Evolutionary conservation across 1,140 invertebrate genomes (phyloP).

Genomic region (Coenobita brevimanus): DNA sequence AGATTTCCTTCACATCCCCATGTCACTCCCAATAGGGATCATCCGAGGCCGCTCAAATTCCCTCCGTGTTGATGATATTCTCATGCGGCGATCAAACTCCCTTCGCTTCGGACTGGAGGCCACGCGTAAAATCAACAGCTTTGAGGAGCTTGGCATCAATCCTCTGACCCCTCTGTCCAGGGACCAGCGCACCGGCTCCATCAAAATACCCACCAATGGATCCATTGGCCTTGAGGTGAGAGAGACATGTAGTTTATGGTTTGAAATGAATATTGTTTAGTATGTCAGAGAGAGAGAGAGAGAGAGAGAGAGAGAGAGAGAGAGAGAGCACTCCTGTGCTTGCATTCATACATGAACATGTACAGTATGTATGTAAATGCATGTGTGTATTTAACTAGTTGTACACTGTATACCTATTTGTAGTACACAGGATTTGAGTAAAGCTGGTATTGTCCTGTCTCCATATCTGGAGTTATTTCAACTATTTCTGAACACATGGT

Average conservation of each 20-base stretch:
- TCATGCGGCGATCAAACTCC: constrained; percentile 87
- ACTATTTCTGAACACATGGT: too few relatives aligned
- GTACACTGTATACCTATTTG: too few relatives aligned
- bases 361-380: too few relatives aligned
- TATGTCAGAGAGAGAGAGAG: too few relatives aligned
- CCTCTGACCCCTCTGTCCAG: constrained; percentile 73
- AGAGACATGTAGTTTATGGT: constrained; percentile 74
- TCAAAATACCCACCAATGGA: constrained; percentile 88
- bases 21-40: constrained; percentile 62
- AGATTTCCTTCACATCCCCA: constrained; percentile 61
- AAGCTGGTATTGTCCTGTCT: too few relatives aligned
- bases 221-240: constrained; percentile 90
- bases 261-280: background rate
- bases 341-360: too few relatives aligned
- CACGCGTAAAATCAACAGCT: constrained; percentile 83
- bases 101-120: constrained; percentile 76
- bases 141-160: constrained; percentile 89
- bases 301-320: too few relatives aligned
- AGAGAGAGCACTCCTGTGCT: too few relatives aligned
- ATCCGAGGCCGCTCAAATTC: constrained; percentile 86
- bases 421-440: too few relatives aligned
- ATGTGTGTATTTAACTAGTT: too few relatives aligned
- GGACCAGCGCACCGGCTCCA: constrained; percentile 73
- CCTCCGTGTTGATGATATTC: constrained; percentile 87
- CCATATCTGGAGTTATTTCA: too few relatives aligned